Evolutionary conservation across 2,797 vertebrate species (phyloP), one percentile per base, ranked within the genome.

Genomic region (Borostomias antarcticus): DNA sequence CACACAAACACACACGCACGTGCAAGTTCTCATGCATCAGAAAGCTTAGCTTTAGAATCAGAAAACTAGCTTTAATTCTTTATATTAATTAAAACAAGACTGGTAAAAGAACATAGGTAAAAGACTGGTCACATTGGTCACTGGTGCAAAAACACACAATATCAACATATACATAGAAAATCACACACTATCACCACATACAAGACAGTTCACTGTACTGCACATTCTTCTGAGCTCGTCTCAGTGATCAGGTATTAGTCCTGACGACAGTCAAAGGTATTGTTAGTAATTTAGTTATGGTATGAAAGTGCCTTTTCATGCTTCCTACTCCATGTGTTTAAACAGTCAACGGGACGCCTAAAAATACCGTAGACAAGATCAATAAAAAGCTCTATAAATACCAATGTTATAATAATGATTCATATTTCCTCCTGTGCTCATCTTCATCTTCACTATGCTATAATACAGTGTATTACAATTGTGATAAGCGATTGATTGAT

Each of bases 311-410:
- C 67, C 63, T 73, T 26, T 17, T 75, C 47, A 58, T 68, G 61
- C 76, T 70, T 40, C 25, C 21, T 47, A 29, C 19, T 23, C n/a
- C 15, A 19, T 50, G 48, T 50, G 48, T 19, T 50, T 50, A 50
- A 25, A 50, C 19, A 50, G 48, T 21, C 9, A 50, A 23, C 7
- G 10, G 35, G 13, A 21, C 67, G 65, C 64, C 72, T 64, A 70
- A 77, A 84, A 80, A 84, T 81, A 82, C 52, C 58, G 35, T 75
- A 26, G 11, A 75, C 28, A 73, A 70, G 76, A 76, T 83, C 82
- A 82, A 84, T 81, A 76, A 73, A 74, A 43, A 70, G 25, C 64
- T 72, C 58, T 68, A 32, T 70, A 62, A 75, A 76, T 47, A 74
- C 75, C 70, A 51, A 71, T 67, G n/a, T n/a, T 15, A 23, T 15